Evolutionary conservation across 2,888 invertebrate genomes (phyloP).

Genomic region (Eretmocerus hayati): DNA sequence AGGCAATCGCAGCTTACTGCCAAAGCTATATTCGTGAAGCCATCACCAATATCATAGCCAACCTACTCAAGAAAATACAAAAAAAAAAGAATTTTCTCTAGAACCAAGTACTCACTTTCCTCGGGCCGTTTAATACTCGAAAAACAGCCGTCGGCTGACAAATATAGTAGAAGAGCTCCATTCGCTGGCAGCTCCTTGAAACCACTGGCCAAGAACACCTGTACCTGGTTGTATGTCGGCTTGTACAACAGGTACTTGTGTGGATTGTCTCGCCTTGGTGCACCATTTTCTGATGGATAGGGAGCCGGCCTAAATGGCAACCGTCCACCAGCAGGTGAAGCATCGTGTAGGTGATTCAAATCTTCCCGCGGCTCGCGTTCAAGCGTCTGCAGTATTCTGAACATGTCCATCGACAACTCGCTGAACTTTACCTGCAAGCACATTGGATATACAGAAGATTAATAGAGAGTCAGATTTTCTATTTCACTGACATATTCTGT

Average conservation of each 20-base stretch:
- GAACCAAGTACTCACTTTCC: conserved; percentile 63
- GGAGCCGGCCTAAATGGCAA: conserved; percentile 53
- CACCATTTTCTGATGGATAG: conserved; percentile 65
- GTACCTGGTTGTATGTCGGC: conserved; percentile 87
- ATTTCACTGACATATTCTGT: too few relatives aligned
- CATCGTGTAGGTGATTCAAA: conserved; percentile 64
- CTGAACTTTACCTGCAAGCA: conserved; percentile 90
- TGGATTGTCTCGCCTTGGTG: conserved; percentile 77
- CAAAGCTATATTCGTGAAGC: too few relatives aligned
- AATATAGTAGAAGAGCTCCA: conserved; percentile 84
- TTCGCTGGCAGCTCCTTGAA: conserved; percentile 89
- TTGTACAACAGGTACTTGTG: conserved; percentile 95
- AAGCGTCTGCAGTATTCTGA: conserved; percentile 89
- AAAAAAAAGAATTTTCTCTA: too few relatives aligned
- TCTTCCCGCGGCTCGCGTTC: conserved; percentile 88
- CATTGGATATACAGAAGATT: too few relatives aligned
- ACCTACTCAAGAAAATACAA: too few relatives aligned
- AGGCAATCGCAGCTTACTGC: too few relatives aligned
- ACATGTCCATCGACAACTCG: conserved; percentile 96
- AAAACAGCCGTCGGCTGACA: conserved; percentile 88
- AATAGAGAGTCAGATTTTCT: too few relatives aligned
- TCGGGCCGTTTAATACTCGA: conserved; percentile 78
- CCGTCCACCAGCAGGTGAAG: conserved; percentile 64
- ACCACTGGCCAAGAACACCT: conserved; percentile 86
- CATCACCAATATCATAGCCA: too few relatives aligned